Conservation (phyloP, 2,888 invertebrate species). For the Corythucha ciliata region DNA sequence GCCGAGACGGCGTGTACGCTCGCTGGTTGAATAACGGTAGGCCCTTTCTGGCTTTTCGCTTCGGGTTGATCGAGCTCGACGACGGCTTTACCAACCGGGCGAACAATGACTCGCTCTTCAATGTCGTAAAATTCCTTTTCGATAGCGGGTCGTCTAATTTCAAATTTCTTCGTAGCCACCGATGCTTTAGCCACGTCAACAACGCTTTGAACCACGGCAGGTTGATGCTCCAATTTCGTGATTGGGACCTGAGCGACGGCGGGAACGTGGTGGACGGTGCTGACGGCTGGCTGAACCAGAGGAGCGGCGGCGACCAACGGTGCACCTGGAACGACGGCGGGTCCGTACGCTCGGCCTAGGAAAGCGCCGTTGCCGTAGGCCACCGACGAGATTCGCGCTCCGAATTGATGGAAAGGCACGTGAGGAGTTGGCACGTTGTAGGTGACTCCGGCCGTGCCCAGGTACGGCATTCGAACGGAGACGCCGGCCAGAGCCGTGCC, state of each 20-base stretch:
- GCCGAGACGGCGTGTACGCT: conserved; percentile 7
- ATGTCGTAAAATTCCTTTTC: conserved; percentile 56
- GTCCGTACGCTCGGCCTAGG: conserved; percentile 25
- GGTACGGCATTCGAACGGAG: conserved; percentile 43
- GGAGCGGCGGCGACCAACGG: conserved; percentile 20
- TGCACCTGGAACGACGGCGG: conserved; percentile 18
- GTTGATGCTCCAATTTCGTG: conserved; percentile 46
- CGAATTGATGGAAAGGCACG: conserved; percentile 11
- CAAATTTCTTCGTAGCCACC: conserved; percentile 49
- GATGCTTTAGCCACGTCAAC: conserved; percentile 52
- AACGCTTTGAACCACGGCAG: conserved; percentile 47
- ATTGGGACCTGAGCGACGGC: conserved; percentile 44
- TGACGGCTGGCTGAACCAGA: conserved; percentile 24
- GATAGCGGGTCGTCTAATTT: conserved; percentile 50
- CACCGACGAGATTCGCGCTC: conserved; percentile 20
- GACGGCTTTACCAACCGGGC: conserved; percentile 52
- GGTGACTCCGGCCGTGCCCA: conserved; percentile 48
- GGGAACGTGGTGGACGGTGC: conserved; percentile 39
- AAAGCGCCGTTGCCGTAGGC: conserved; percentile 22
- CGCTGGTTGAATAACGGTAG: conserved; percentile 36
- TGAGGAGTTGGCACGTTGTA: conserved; percentile 37
- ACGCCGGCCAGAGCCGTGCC: conserved; percentile 38
- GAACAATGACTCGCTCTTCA: conserved; percentile 51
- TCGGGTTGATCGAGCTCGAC: conserved; percentile 52
- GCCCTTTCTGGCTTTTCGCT: conserved; percentile 48